phyloP scores from a whole-genome alignment of 2,113 vertebrate genomes.

The Pundamilia nyererei region DNA sequence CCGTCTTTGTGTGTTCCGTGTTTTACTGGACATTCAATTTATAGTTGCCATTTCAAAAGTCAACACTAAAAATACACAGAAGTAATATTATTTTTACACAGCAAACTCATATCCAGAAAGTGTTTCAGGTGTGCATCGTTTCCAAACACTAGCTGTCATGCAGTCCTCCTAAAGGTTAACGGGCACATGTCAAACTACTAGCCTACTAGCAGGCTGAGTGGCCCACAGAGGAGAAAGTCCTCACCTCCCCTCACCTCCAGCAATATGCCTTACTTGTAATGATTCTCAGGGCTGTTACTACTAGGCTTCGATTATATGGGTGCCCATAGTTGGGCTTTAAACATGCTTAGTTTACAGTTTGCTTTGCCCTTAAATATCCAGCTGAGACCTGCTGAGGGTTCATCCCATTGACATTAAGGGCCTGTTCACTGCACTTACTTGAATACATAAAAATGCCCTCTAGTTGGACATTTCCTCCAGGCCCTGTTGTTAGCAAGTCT shows the following conservation, averaged over 20 bases:
- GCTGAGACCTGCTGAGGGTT: background rate
- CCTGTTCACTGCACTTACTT: background rate
- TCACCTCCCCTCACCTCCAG: background rate
- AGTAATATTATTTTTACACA: background rate
- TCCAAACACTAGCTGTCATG: background rate
- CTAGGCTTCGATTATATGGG: background rate
- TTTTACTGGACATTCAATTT: background rate
- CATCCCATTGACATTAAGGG: background rate
- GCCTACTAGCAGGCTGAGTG: background rate
- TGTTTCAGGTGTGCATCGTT: background rate
- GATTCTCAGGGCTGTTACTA: background rate
- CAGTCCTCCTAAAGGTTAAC: background rate
- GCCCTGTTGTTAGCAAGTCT: background rate
- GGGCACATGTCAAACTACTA: background rate
- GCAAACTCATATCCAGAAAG: background rate
- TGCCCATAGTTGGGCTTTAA: background rate
- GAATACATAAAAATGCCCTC: background rate
- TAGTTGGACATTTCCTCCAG: background rate
- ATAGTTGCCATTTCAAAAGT: background rate
- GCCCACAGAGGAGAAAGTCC: background rate
- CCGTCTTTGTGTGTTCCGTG: background rate
- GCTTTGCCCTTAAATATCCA: background rate
- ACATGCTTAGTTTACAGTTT: background rate
- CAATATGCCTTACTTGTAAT: background rate
- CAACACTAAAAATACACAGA: background rate